Conservation (phyloP, 2,797 vertebrate genomes). For the Choloepus didactylus region DNA sequence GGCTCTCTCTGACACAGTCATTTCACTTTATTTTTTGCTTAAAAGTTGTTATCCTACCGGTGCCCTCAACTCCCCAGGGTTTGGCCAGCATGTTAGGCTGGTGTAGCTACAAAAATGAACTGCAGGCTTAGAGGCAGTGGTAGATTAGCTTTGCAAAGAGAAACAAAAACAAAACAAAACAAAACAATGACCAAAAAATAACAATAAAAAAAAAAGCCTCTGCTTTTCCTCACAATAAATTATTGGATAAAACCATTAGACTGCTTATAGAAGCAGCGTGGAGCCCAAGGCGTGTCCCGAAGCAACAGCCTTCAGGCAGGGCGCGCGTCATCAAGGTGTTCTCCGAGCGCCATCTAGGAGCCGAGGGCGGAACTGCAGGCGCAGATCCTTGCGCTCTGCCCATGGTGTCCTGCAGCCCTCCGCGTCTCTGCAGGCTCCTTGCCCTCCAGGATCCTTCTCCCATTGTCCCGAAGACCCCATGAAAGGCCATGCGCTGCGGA, state of each 20-base stretch:
- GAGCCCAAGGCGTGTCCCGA: slow-evolving; percentile 42
- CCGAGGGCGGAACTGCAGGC: slow-evolving; percentile 31
- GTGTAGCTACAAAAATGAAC: slow-evolving; percentile 70
- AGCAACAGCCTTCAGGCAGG: neutral
- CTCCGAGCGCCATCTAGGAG: slow-evolving; percentile 77
- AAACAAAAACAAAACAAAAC: slow-evolving; percentile 63
- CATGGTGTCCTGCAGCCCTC: too few species aligned
- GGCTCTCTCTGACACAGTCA: fast-evolving
- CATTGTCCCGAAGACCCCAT: neutral
- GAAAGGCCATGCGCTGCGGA: fast-evolving
- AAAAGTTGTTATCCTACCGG: neutral
- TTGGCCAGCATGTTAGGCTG: neutral
- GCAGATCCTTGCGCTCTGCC: neutral
- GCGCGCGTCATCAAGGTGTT: neutral
- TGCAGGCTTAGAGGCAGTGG: slow-evolving; percentile 52
- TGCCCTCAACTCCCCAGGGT: neutral
- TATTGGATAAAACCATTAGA: slow-evolving; percentile 62
- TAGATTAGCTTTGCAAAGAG: slow-evolving; percentile 65
- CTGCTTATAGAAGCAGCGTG: neutral
- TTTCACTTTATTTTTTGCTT: neutral
- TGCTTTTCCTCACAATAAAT: slow-evolving; percentile 75
- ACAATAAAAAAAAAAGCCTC: neutral
- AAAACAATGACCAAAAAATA: neutral
- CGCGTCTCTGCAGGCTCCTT: neutral
- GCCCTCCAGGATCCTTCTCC: neutral